Percentiles rank a stretch among this genome's conserved stretches.
These are phyloP conservation scores for Tanytarsus gracilentus DNA, from an alignment of 2,888 invertebrate species.

Conservation along the genomic window DNA sequence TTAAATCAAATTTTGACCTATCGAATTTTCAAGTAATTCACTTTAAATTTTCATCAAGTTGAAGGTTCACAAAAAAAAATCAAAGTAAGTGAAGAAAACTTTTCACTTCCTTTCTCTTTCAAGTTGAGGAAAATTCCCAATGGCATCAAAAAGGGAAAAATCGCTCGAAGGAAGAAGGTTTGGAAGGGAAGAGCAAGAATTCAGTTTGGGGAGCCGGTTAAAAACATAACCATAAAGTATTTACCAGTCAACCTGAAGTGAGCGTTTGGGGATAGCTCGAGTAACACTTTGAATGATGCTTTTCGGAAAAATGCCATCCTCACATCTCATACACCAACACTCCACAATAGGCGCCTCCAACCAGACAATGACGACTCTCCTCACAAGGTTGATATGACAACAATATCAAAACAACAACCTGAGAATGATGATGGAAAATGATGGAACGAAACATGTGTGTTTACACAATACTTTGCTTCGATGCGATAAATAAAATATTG, in stretches of 20 bases:
- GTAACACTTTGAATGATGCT: background rate
- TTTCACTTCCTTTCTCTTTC: background rate
- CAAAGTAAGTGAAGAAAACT: background rate
- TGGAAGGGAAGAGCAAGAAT: background rate
- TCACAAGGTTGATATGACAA: no score
- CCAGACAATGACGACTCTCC: slow-evolving; percentile 9
- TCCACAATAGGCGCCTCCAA: background rate
- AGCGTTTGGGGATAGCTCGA: background rate
- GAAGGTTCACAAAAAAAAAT: no score
- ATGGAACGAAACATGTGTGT: background rate
- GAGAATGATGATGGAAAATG: background rate
- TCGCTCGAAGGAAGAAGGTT: background rate
- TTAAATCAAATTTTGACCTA: no score
- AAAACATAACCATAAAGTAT: background rate
- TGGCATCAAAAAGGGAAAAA: background rate
- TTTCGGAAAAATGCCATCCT: background rate
- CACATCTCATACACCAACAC: background rate
- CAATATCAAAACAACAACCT: background rate
- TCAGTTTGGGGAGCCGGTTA: background rate
- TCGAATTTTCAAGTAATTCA: background rate
- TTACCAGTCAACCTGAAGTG: background rate
- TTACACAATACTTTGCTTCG: background rate
- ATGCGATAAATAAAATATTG: no score
- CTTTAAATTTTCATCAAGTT: background rate
- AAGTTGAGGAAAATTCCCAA: background rate